Conservation (phyloP, 53 echinoderm and acorn worm species). For the Echinometra lucunter region DNA sequence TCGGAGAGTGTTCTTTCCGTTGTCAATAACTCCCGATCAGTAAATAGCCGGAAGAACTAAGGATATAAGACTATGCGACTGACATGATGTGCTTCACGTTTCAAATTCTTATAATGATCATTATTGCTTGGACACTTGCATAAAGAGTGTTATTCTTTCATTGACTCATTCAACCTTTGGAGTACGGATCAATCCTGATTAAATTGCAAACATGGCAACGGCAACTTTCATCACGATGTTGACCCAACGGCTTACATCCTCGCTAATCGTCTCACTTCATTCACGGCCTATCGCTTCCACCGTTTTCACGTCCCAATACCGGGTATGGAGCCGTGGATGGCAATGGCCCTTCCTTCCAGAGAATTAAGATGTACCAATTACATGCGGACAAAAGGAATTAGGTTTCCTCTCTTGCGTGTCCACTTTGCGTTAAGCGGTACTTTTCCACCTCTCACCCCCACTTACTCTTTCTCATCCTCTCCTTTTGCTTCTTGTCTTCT, state of each 20-base stretch:
- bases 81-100: conserved; percentile 15
- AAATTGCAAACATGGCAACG: conserved; percentile 46
- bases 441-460: background rate
- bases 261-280: conserved; percentile 42
- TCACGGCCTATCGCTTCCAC: conserved; percentile 35
- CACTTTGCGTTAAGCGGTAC: conserved; percentile 20
- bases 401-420: conserved; percentile 45
- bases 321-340: background rate
- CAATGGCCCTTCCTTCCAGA: background rate
- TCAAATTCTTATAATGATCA: background rate
- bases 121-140: conserved; percentile 23
- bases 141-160: conserved; percentile 29
- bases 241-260: conserved; percentile 43
- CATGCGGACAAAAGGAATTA: conserved; percentile 59
- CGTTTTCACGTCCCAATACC: background rate
- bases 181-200: conserved; percentile 42
- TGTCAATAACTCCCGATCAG: conserved; percentile 1
- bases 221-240: conserved; percentile 39
- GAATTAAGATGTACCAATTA: conserved; percentile 63
- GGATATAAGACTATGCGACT: background rate
- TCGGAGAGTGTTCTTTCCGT: conserved; percentile 32
- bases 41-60: conserved; percentile 4
- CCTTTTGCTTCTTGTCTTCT: background rate
- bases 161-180: background rate
- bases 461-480: background rate